A percentile compares a stretch with the other conserved stretches of the same genome.
Evolutionary conservation across 1,140 invertebrate genomes (phyloP).

Genomic region (Nilaparvata lugens): DNA sequence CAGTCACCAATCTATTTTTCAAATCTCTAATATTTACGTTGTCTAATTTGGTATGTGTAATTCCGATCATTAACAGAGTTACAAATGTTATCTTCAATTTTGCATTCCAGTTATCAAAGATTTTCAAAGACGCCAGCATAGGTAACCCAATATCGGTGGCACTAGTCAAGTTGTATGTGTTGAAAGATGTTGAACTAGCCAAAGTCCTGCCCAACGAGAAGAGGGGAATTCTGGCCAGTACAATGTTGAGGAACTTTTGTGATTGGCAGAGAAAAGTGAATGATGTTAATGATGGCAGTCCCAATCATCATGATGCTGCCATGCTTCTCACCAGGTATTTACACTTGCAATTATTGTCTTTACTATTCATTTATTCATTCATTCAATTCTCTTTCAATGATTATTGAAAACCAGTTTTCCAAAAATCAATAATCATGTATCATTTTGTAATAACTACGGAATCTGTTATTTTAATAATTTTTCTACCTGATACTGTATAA

Average conservation of each 20-base stretch:
- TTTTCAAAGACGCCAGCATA: conserved; percentile 71
- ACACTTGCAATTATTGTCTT: background rate
- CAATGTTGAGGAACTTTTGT: conserved; percentile 63
- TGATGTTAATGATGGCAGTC: conserved; percentile 37
- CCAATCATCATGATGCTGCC: conserved; percentile 58
- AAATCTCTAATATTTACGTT: too few relatives aligned
- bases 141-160: conserved; percentile 71
- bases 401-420: too few relatives aligned
- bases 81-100: too few relatives aligned
- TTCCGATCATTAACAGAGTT: too few relatives aligned
- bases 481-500: too few relatives aligned
- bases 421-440: too few relatives aligned
- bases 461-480: too few relatives aligned
- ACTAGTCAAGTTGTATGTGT: conserved; percentile 55
- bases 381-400: too few relatives aligned
- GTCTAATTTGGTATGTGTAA: too few relatives aligned
- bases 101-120: conserved; percentile 53
- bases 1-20: too few relatives aligned
- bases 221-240: conserved; percentile 44
- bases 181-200: conserved; percentile 43
- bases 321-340: conserved; percentile 60
- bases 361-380: too few relatives aligned
- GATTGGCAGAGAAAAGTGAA: conserved; percentile 53
- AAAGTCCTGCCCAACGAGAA: conserved; percentile 9
- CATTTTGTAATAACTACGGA: too few relatives aligned